Evolutionary conservation across 2,797 vertebrate genomes (phyloP).

Genomic region (Erpetoichthys calabaricus): DNA sequence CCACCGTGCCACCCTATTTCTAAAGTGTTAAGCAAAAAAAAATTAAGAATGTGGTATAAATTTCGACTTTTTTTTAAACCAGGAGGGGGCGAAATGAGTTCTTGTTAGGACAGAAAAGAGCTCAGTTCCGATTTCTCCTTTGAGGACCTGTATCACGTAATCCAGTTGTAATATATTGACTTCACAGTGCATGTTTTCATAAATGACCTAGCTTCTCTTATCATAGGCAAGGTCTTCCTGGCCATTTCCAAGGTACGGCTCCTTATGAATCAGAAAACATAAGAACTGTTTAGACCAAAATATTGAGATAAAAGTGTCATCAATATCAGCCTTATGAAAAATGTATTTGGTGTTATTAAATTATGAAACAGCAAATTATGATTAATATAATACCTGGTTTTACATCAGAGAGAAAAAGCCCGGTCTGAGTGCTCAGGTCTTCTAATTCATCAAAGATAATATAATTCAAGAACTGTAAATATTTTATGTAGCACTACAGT

Average conservation of each 20-base stretch:
- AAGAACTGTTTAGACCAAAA: not conserved
- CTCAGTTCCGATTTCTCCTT: no score
- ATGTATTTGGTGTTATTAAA: not conserved
- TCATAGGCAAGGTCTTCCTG: no score
- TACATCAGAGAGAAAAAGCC: not conserved
- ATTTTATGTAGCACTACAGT: not conserved
- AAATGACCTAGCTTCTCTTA: no score
- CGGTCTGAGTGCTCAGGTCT: slow-evolving; percentile 1
- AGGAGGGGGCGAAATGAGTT: no score
- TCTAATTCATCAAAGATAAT: slow-evolving; percentile 2
- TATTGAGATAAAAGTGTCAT: slow-evolving; percentile 1
- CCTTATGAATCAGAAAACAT: not conserved
- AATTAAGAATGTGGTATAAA: no score
- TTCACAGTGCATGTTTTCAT: no score
- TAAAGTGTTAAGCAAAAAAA: no score
- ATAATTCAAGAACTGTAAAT: not conserved
- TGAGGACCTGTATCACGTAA: no score
- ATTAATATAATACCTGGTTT: not conserved
- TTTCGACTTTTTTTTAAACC: no score
- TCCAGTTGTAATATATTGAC: no score
- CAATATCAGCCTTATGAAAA: slow-evolving; percentile 1
- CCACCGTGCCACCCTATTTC: no score
- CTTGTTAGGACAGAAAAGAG: no score
- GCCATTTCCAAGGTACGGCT: not conserved
- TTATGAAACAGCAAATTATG: not conserved